Conservation (phyloP, 2,113 vertebrate species). For the Calonectris borealis region DNA sequence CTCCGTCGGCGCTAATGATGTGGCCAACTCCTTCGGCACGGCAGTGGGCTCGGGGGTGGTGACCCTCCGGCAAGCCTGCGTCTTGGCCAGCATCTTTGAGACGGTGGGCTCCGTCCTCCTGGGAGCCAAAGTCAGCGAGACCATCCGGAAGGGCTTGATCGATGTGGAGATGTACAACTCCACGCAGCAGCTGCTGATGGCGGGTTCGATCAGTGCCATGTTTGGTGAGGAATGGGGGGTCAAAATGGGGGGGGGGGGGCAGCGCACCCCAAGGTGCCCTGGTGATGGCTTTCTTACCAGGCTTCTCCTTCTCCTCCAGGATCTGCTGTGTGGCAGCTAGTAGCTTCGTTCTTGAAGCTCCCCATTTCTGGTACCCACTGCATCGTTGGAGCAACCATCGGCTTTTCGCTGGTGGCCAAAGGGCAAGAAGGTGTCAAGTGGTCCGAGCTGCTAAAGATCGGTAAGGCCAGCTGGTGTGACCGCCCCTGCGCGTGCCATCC, state of each 20-base stretch:
- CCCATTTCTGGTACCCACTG: conserved; percentile 98
- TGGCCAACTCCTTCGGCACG: conserved; percentile 97
- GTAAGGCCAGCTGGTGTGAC: conserved; percentile 52
- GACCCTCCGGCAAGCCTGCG: conserved; percentile 90
- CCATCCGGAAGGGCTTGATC: conserved; percentile 92
- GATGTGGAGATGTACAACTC: conserved; percentile 86
- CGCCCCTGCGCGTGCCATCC: fast-evolving
- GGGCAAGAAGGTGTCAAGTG: conserved; percentile 89
- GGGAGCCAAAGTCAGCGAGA: conserved; percentile 96
- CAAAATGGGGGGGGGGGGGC: fast-evolving
- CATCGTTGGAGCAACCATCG: conserved; percentile 95
- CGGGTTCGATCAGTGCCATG: conserved; percentile 89
- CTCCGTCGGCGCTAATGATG: conserved; percentile 96
- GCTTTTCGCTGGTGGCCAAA: conserved; percentile 89
- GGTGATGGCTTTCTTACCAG: background rate
- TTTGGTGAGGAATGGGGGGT: conserved; percentile 81
- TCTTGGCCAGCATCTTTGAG: conserved; percentile 93
- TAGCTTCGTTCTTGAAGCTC: conserved; percentile 93
- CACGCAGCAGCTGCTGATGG: conserved; percentile 80
- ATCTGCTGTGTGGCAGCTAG: conserved; percentile 94
- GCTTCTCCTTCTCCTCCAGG: conserved; percentile 68
- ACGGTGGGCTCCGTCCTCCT: conserved; percentile 91
- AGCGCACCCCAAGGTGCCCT: fast-evolving
- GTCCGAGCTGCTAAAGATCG: conserved; percentile 91
- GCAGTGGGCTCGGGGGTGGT: conserved; percentile 95